Evolutionary conservation across 2,888 invertebrate species (phyloP).

Genomic region (Drosophila austrosaltans): DNA sequence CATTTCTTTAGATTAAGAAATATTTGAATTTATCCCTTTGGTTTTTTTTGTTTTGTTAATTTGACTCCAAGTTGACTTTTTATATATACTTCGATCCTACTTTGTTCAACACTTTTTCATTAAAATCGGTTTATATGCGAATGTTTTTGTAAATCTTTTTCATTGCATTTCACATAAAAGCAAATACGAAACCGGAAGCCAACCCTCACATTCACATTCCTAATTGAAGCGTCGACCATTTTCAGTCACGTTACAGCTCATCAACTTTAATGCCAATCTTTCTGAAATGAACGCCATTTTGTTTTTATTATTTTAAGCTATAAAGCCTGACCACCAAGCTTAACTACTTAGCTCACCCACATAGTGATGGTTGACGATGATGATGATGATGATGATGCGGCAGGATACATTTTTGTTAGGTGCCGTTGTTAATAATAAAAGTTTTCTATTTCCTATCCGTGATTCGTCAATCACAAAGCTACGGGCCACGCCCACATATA

Average conservation of each 20-base stretch:
- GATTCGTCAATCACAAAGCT: constrained; percentile 6
- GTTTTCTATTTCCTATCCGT: not conserved
- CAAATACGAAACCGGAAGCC: not conserved
- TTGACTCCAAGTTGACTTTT: too few relatives aligned
- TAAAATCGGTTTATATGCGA: not conserved
- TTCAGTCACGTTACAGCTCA: constrained; percentile 31
- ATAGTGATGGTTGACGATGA: not conserved
- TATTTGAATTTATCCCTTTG: too few relatives aligned
- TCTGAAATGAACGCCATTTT: constrained; percentile 43
- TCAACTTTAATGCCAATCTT: constrained; percentile 46
- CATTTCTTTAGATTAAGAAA: too few relatives aligned
- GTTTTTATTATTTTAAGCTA: constrained; percentile 39
- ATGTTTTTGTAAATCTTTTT: not conserved
- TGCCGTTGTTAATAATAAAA: constrained; percentile 7
- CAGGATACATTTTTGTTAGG: constrained; percentile 3
- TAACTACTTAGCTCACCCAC: constrained; percentile 21
- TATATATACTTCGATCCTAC: not conserved
- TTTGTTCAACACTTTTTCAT: not conserved
- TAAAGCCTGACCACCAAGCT: constrained; percentile 12
- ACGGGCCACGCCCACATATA: constrained; percentile 12
- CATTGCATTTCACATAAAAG: not conserved
- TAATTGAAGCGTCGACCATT: constrained; percentile 28
- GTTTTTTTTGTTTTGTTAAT: too few relatives aligned
- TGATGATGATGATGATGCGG: constrained; percentile 12
- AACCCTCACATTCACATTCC: constrained; percentile 15